These are phyloP conservation scores for Bubo scandiacus DNA, from an alignment of 2,113 vertebrate genomes.

Conservation along the genomic window DNA sequence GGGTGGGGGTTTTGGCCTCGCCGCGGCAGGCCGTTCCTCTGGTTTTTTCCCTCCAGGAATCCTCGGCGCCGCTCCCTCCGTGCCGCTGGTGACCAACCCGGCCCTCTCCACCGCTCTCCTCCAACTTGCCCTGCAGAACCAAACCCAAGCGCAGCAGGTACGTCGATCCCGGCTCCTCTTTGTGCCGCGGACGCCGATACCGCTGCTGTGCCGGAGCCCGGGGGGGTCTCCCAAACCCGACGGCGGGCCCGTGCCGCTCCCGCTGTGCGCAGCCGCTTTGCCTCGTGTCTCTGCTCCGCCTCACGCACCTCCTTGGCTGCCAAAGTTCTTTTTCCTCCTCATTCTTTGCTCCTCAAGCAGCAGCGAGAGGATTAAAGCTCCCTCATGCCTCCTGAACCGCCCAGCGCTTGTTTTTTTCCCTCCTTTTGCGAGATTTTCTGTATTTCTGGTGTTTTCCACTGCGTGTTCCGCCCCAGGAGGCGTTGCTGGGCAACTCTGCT, in stretches of 20 bases:
- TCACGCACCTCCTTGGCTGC: too few species aligned
- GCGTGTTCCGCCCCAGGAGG: conserved; percentile 72
- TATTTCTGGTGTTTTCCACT: neutral
- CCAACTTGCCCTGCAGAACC: conserved; percentile 88
- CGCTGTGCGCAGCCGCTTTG: too few species aligned
- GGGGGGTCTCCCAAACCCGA: too few species aligned
- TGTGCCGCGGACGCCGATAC: too few species aligned
- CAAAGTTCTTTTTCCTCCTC: too few species aligned
- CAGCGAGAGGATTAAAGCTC: too few species aligned
- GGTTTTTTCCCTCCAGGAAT: conserved; percentile 74
- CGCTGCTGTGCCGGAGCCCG: too few species aligned
- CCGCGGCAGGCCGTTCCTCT: neutral
- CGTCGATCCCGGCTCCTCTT: too few species aligned
- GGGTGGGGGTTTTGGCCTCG: neutral
- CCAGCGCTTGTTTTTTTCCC: neutral
- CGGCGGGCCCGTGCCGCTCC: too few species aligned
- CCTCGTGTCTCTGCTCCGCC: too few species aligned
- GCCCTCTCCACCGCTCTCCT: conserved; percentile 85
- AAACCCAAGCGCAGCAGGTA: conserved; percentile 55
- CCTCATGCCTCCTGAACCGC: neutral
- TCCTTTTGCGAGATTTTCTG: neutral
- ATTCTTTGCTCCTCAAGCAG: too few species aligned
- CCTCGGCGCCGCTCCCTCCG: conserved; percentile 81
- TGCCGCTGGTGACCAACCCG: conserved; percentile 83
- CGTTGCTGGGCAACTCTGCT: conserved; percentile 52